These are phyloP conservation scores for Sarcophaga rosellei DNA, from an alignment of 2,888 invertebrate species.

Conservation along the genomic window DNA sequence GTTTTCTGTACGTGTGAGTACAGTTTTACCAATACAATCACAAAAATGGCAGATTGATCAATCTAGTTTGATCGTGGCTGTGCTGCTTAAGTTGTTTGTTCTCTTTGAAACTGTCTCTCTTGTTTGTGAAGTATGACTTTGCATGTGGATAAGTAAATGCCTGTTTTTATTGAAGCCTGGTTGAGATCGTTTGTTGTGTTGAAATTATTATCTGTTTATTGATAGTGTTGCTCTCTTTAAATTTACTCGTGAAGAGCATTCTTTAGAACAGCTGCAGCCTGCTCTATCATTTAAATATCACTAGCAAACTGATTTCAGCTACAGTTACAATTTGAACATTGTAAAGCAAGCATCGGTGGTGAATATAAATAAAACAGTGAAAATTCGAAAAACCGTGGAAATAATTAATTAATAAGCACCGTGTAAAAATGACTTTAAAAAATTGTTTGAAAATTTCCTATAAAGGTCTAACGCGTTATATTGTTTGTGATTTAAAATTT, in stretches of 20 bases:
- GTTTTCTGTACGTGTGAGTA: too few species aligned
- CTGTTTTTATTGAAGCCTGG: too few species aligned
- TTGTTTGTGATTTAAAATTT: slow-evolving; percentile 50
- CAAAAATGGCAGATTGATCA: too few species aligned
- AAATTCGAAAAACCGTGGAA: neutral
- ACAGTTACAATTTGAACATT: slow-evolving; percentile 40
- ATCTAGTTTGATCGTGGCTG: too few species aligned
- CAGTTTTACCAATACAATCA: too few species aligned
- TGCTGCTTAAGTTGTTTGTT: too few species aligned
- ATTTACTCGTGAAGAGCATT: neutral
- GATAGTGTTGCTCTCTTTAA: too few species aligned
- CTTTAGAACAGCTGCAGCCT: slow-evolving; percentile 21
- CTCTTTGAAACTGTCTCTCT: too few species aligned
- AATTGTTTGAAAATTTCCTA: slow-evolving; percentile 68
- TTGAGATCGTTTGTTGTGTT: too few species aligned
- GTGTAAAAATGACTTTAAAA: slow-evolving; percentile 37
- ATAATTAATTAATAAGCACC: neutral
- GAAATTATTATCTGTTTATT: too few species aligned
- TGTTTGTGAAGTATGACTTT: too few species aligned
- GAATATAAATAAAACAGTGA: neutral
- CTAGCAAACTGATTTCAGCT: neutral
- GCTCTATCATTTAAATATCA: slow-evolving; percentile 23
- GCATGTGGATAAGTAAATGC: too few species aligned
- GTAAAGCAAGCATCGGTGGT: neutral
- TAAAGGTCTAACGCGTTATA: slow-evolving; percentile 55